Percentiles rank a stretch among this genome's conserved stretches.
phyloP scores from a whole-genome alignment of 2,113 vertebrate species.

The Pachycephala philippinensis region DNA sequence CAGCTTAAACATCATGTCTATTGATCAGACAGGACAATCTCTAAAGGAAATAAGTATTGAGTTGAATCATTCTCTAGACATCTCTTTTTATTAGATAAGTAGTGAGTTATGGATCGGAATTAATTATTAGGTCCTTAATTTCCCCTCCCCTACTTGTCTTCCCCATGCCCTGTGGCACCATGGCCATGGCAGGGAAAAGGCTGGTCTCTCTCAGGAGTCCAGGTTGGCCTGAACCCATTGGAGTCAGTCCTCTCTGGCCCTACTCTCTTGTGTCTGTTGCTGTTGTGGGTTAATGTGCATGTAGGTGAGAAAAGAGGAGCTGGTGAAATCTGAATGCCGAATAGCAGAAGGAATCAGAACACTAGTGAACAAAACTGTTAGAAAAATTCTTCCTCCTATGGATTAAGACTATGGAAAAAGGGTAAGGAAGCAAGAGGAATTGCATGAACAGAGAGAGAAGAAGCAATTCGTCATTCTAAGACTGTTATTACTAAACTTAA shows the following conservation, averaged over 20 bases:
- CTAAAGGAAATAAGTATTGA: not conserved
- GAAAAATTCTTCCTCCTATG: not conserved
- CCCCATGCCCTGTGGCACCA: not conserved
- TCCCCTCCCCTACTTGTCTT: not conserved
- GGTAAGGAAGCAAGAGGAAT: not conserved
- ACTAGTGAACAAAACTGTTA: not conserved
- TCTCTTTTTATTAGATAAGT: not conserved
- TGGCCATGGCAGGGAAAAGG: not conserved
- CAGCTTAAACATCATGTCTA: not conserved
- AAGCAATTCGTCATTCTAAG: not conserved
- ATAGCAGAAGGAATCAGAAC: not conserved
- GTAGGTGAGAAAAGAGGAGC: not conserved
- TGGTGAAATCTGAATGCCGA: not conserved
- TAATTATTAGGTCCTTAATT: not conserved
- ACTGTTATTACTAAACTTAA: not conserved
- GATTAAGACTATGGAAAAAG: not conserved
- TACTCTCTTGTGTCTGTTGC: not conserved
- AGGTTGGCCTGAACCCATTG: not conserved
- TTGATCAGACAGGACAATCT: not conserved
- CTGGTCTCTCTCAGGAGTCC: not conserved
- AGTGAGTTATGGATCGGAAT: not conserved
- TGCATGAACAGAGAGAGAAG: not conserved
- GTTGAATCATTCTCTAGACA: not conserved
- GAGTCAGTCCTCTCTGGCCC: not conserved
- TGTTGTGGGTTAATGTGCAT: not conserved